Base-by-base conservation (phyloP, 30 jellyfish, hydroid and myxozoan species). In the Turritopsis rubra region DNA sequence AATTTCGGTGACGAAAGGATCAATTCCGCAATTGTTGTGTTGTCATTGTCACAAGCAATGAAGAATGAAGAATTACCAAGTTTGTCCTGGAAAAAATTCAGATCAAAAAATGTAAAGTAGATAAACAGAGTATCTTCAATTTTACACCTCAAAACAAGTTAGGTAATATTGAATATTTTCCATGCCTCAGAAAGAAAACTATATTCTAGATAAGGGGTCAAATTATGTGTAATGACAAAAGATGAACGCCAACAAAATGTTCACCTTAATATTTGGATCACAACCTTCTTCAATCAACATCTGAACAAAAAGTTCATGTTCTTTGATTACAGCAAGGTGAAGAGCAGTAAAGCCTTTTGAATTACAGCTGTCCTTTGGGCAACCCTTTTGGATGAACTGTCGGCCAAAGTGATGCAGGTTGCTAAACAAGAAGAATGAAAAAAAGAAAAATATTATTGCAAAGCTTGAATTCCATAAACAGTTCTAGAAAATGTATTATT, bases 1-100 rank as follows among this genome's bases (percentile, higher is more conserved):
- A 52, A 22, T 17, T 21, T n/a, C 27, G 73, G 71, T 16, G 75
- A 52, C 18, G 52, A 29, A 9, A 84, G 5, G 26, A 84, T 52
- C 29, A 74, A 28, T 72, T 53, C 80, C 52, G 73, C 78, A 20
- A 75, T 52, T 17, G 26, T 25, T 24, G 53, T 25, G 8, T 75
- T 84, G 0, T 66, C 90, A 20, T 72, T 73, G 26, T 65, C 65
- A 41, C 82, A 71, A 53, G 90, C 90, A 84, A 41, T 85, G 54
- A 72, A 85, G 16, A 84, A 66, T 18, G 90, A 79, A 18, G 81
- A 21, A 27, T 84, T 80, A 23, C 90, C 60, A 41, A 41, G 60
- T 41, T 41, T 41, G 13, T 41, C 60, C 60, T 41, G 60, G 13
- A 41, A 41, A 41, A 41, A n/a, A n/a, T n/a, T n/a, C n/a, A n/a